Base-by-base conservation (phyloP, 2,888 invertebrate species). In the Mycalesis mineus region DNA sequence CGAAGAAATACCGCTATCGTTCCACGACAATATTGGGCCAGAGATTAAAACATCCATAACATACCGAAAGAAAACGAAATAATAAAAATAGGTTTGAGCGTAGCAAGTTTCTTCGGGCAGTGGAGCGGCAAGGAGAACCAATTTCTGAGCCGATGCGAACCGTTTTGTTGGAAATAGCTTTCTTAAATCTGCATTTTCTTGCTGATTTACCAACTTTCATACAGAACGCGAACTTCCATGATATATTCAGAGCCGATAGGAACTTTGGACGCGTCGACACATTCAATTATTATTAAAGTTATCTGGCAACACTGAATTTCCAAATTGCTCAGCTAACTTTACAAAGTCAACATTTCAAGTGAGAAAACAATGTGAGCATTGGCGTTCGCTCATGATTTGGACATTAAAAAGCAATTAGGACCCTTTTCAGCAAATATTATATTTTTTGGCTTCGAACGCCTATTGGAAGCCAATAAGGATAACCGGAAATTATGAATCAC, bases 131-230 rank as follows among this genome's bases (percentile, higher is more conserved):
- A 80, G 80, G 79, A 76, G 82, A 87, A 89, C 86, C 88, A 88
- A 88, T 88, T 86, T 88, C 87, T 82, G 86, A 78, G 84, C 84
- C 88, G 84, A 84, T 85, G 82, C 78, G 80, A 81, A 84, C 76
- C 88, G 80, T 88, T 88, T 88, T 87, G 87, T 88, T 88, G 86
- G 82, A 87, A 88, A 88, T 88, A 87, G 88, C 88, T 86, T 87
- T 84, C 83, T 88, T 86, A 86, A 87, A 89, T 89, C 88, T 88
- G 86, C 88, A 89, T 88, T 88, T 89, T 88, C 88, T 88, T 88
- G 88, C 88, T 89, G 89, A 89, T 88, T 88, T 88, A 87, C 86
- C 84, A 88, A 89, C 82, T 88, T 88, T 82, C 83, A 82, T 84
- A 80, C 71, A 74, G 77, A 78, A 83, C 72, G 72, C 73, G 77